Evolutionary conservation across 2,797 vertebrate genomes (phyloP).

Genomic region (Manis pentadactyla): DNA sequence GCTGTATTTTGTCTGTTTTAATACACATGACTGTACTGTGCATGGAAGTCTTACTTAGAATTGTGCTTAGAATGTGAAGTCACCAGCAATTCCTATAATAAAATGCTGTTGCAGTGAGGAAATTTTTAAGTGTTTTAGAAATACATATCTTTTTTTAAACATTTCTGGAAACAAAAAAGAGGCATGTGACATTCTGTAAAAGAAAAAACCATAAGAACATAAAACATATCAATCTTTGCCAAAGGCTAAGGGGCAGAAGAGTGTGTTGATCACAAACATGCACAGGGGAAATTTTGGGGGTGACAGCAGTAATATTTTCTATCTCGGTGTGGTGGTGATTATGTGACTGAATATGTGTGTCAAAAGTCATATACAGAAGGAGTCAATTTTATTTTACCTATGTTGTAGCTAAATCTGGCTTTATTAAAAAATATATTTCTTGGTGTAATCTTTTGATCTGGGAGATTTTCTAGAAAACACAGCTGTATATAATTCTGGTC

Average conservation of each 20-base stretch:
- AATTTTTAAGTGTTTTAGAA: constrained; percentile 51
- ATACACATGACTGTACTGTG: background rate
- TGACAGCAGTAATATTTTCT: background rate
- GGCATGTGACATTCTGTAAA: background rate
- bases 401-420: background rate
- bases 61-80: background rate
- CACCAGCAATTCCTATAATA: constrained; percentile 18
- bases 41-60: background rate
- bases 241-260: background rate
- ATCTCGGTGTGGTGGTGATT: background rate
- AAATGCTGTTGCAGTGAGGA: background rate
- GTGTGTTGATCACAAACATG: background rate
- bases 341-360: background rate
- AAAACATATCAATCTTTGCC: background rate
- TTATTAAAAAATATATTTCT: background rate
- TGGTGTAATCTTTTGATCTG: background rate
- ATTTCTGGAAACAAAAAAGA: constrained; percentile 51
- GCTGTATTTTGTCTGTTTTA: constrained; percentile 36
- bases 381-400: background rate
- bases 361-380: background rate
- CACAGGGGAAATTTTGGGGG: background rate
- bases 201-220: background rate
- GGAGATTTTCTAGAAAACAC: background rate
- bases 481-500: constrained; percentile 77
- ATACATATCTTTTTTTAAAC: background rate